Conservation (phyloP, 2,113 vertebrate genomes). For the Accipiter cooperii region DNA sequence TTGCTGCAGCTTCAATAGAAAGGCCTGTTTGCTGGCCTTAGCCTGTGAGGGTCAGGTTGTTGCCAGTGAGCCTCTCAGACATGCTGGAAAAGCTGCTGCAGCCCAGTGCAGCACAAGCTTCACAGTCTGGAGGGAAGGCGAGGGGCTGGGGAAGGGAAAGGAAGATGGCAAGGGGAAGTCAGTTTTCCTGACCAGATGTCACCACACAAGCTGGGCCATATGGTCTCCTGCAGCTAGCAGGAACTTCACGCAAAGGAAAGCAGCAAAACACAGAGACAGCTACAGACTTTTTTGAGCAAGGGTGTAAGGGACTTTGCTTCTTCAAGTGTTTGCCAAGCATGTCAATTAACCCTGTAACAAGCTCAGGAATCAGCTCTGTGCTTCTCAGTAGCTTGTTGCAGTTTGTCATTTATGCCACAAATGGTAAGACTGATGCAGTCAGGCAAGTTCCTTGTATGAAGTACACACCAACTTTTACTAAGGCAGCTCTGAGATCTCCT, state of each 20-base stretch:
- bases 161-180: neutral
- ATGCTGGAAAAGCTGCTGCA: neutral
- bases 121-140: neutral
- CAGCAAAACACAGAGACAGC: neutral
- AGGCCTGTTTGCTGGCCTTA: neutral
- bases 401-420: neutral
- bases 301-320: neutral
- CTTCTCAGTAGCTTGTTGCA: neutral
- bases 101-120: neutral
- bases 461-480: neutral
- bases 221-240: neutral
- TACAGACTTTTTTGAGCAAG: neutral
- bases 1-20: neutral
- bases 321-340: neutral
- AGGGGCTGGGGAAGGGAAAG: neutral
- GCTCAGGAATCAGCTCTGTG: neutral
- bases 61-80: neutral
- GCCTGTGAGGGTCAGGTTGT: neutral
- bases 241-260: neutral
- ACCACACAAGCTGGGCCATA: neutral
- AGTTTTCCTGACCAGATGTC: constrained; percentile 30
- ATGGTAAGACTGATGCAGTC: neutral
- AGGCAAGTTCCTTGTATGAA: neutral
- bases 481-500: neutral
- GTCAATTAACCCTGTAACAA: neutral